Base-by-base conservation (phyloP, 2,888 invertebrate genomes). In the Alviniconcha strummeri region DNA sequence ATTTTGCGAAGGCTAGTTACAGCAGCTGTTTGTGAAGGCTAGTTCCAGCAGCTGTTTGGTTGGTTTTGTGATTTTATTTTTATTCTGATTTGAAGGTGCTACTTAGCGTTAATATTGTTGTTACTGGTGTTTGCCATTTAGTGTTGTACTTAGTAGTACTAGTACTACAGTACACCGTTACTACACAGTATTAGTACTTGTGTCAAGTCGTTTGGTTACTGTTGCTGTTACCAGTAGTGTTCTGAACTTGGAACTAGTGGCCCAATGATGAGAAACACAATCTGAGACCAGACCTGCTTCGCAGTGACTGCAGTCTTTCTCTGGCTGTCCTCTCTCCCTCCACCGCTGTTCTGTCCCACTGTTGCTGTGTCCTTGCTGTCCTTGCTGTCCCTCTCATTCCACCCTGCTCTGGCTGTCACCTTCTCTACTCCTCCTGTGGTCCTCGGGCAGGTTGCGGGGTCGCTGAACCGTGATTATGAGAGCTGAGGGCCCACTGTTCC, bases 391-490 rank as follows among this genome's bases (percentile, higher is more conserved):
- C 36, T 72, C 55, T 57, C 71, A 60, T 55, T 15, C 52, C 54
- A 67, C 15, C 82, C 82, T 19, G 54, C 54, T 57, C 80, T 79
- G 57, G 52, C 79, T 83, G 78, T 79, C 83, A n/a, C 72, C 80
- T 77, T 83, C 64, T 80, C 72, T 72, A 11, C 17, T 69, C 55
- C 54, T 54, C 8, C 54, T 71, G 77, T 81, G 81, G 72, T 69
- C 19, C 81, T 81, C 69, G 36, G 60, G n/a, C 84, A 81, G 84
- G 75, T 64, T 81, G 64, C n/a, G 82, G 77, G 82, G 82, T 82
- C 82, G 17, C 64, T 82, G 82, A 82, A 64, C 64, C 82, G 15
- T 67, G 84, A 84, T 82, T 84, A 84, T 84, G 84, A 84, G 84
- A 84, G 72, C 84, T 84, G 84, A 84, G 84, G 84, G 82, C 72